Evolutionary conservation across 2,888 invertebrate genomes (phyloP), one percentile per base, ranked within the genome.

Genomic region (Eupithecia abbreviata): DNA sequence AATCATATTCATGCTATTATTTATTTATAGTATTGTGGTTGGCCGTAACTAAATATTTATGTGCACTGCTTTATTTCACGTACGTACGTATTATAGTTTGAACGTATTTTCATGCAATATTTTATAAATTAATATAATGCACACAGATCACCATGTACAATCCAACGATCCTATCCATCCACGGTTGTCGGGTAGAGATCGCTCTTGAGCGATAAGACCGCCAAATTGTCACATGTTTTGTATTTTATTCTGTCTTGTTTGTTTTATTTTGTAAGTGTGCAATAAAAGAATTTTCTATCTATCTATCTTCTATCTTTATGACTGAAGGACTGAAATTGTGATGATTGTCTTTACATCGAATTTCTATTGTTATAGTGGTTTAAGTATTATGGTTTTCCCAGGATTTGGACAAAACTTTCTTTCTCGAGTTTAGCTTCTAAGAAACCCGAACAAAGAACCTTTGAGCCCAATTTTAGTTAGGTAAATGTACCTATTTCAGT

Each of bases 1-100:
- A 83, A 84, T 84, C 80, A 80, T 82, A 83, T 83, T 83, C 82
- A 79, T 81, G 43, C 69, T 55, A 81, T 83, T 80, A 82, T 83
- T 81, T 84, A 84, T 82, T 79, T 81, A 78, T 77, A 75, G 66
- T 71, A 79, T 79, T 78, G 75, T 71, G 69, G 62, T 78, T 71
- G 75, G 41, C 70, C 71, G 71, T 76, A 70, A 55, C 72, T 72
- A 73, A 75, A 78, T 74, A 78, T 78, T 78, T 78, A 78, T 78
- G 70, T 70, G 58, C 12, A 71, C 18, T 74, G 69, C 12, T 43
- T 43, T n/a, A n/a, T n/a, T n/a, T n/a, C n/a, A n/a, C n/a, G n/a
- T n/a, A n/a, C n/a, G n/a, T n/a, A n/a, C n/a, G n/a, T n/a, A n/a
- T n/a, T n/a, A n/a, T n/a, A n/a, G n/a, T n/a, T n/a, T n/a, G n/a